Evolutionary conservation across 2,888 invertebrate genomes (phyloP).

Genomic region (Phyto melanocephala): DNA sequence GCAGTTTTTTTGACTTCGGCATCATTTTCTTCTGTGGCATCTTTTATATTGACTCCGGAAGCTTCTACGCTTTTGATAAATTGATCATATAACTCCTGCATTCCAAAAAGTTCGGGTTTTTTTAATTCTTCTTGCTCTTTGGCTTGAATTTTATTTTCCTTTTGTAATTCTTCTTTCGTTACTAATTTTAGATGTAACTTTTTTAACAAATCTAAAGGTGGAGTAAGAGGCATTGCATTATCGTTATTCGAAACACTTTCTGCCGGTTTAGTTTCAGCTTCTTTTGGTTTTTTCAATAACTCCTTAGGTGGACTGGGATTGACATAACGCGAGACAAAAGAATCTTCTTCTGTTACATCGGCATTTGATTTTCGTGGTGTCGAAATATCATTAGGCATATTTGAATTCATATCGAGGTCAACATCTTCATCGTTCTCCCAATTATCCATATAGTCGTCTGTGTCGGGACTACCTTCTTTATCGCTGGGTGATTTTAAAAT

Average conservation of each 20-base stretch:
- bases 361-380: constrained; percentile 67
- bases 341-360: constrained; percentile 61
- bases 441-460: constrained; percentile 78
- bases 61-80: constrained; percentile 77
- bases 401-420: constrained; percentile 68
- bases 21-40: constrained; percentile 16
- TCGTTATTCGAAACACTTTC: background rate
- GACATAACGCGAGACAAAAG: constrained; percentile 68
- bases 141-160: background rate
- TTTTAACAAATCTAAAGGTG: constrained; percentile 44
- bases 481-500: constrained; percentile 45
- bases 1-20: background rate
- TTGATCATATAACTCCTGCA: constrained; percentile 76
- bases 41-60: constrained; percentile 67
- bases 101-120: constrained; percentile 69
- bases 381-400: constrained; percentile 70
- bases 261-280: background rate
- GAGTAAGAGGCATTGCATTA: constrained; percentile 24
- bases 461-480: constrained; percentile 75
- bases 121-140: background rate
- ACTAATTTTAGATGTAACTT: background rate
- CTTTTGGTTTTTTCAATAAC: constrained; percentile 15
- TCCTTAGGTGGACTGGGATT: constrained; percentile 71
- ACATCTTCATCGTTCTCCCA: constrained; percentile 77
- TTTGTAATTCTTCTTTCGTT: background rate